phyloP scores from a whole-genome alignment of 2,888 invertebrate genomes.

The Sinodicranocentrus sp. region DNA sequence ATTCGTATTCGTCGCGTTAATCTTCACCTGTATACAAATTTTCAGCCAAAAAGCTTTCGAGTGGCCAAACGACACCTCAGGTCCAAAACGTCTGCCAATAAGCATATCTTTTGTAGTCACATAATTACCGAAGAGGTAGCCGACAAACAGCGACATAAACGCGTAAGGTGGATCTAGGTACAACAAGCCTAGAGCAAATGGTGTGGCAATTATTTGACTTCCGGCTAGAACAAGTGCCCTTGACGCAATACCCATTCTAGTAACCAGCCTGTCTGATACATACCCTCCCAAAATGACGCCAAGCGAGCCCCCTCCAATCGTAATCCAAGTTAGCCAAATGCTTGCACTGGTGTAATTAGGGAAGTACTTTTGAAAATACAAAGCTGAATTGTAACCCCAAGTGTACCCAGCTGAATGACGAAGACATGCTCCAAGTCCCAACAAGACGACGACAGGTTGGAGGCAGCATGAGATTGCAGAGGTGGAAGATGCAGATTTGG shows the following conservation, averaged over 20 bases:
- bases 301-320: conserved; percentile 89
- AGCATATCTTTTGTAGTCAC: too few species aligned
- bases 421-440: conserved; percentile 88
- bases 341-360: conserved; percentile 90
- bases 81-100: too few species aligned
- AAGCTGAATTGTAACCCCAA: conserved; percentile 93
- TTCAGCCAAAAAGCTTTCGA: too few species aligned
- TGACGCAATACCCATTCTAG: conserved; percentile 90
- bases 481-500: neutral
- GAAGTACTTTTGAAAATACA: conserved; percentile 92
- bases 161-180: conserved; percentile 90
- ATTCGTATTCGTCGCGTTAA: too few species aligned
- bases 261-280: conserved; percentile 91
- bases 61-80: too few species aligned
- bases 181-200: conserved; percentile 92
- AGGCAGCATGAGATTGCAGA: conserved; percentile 5
- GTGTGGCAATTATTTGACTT: conserved; percentile 88
- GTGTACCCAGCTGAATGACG: conserved; percentile 87
- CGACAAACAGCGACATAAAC: conserved; percentile 90
- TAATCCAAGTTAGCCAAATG: conserved; percentile 93
- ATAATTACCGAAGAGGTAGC: conserved; percentile 90
- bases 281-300: conserved; percentile 85
- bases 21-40: too few species aligned
- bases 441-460: conserved; percentile 85
- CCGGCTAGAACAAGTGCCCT: conserved; percentile 88